phyloP scores from a whole-genome alignment of 2,797 vertebrate genomes.

The Malacoctenus gilli region DNA sequence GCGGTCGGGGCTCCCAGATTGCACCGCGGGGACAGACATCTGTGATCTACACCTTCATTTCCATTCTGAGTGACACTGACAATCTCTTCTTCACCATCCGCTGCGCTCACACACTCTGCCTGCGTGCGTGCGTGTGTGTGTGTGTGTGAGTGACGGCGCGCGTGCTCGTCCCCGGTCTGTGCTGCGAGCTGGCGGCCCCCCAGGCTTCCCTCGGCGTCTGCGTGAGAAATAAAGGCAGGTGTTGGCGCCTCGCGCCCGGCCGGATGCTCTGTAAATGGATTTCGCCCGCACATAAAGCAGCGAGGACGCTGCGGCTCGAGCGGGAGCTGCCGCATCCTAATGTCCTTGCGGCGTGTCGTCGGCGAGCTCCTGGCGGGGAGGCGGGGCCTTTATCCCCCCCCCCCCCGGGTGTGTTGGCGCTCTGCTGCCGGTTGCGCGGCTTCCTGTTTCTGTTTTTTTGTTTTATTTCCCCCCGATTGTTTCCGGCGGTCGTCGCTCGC shows the following conservation, averaged over 20 bases:
- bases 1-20: conserved; percentile 56
- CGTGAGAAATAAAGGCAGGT: conserved; percentile 54
- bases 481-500: conserved; percentile 51
- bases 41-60: conserved; percentile 69
- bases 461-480: conserved; percentile 35
- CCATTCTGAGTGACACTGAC: conserved; percentile 60
- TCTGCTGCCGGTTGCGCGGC: not conserved
- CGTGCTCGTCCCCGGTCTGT: conserved; percentile 44
- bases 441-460: not conserved
- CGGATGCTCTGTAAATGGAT: conserved; percentile 64
- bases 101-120: conserved; percentile 12
- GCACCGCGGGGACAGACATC: conserved; percentile 46
- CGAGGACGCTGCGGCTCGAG: conserved; percentile 35
- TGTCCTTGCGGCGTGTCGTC: conserved; percentile 43
- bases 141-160: conserved; percentile 1
- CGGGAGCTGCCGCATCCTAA: conserved; percentile 43
- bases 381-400: conserved; percentile 24
- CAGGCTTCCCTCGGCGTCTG: conserved; percentile 17
- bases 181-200: conserved; percentile 46
- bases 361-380: conserved; percentile 28
- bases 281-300: conserved; percentile 44
- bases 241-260: conserved; percentile 47
- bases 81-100: conserved; percentile 39
- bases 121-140: conserved; percentile 3
- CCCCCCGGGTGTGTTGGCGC: conserved; percentile 2